A percentile compares a stretch with the other conserved stretches of the same genome.
Evolutionary conservation across 1,140 invertebrate genomes (phyloP).

Genomic region (Euglossa dilemma): DNA sequence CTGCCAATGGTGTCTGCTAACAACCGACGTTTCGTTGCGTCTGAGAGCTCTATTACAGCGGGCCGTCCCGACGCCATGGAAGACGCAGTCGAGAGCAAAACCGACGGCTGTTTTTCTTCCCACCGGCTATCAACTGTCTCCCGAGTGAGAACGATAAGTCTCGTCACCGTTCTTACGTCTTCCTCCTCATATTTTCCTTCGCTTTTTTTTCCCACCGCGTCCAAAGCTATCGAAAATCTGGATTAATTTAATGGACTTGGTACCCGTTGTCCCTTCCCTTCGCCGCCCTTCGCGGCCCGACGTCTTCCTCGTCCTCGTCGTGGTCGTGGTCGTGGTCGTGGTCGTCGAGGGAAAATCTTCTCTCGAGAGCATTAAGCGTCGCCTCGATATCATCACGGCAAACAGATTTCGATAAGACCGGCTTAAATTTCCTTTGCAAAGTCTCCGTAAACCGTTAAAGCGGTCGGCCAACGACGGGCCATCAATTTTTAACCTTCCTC

Average conservation of each 20-base stretch:
- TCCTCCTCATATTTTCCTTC: background rate
- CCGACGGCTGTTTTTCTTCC: background rate
- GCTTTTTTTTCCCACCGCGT: background rate
- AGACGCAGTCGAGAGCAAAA: background rate
- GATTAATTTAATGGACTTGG: background rate
- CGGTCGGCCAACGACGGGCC: background rate
- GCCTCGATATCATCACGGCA: background rate
- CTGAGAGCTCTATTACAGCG: slow-evolving; percentile 11
- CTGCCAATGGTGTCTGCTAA: slow-evolving; percentile 20
- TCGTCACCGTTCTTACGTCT: background rate
- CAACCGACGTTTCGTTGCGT: slow-evolving; percentile 7
- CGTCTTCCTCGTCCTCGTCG: no score
- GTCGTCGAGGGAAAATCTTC: background rate
- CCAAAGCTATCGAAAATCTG: background rate
- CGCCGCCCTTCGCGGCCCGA: no score
- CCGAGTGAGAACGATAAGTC: background rate
- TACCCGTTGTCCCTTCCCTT: background rate
- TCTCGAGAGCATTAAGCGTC: background rate
- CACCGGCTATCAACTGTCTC: no score
- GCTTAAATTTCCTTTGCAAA: background rate
- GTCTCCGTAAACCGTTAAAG: background rate
- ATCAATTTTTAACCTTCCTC: background rate
- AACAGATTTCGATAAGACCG: background rate
- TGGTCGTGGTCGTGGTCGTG: no score
- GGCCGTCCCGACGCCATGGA: background rate